phyloP scores from a whole-genome alignment of 2,888 invertebrate species.

The Drosophila mayaguana region DNA sequence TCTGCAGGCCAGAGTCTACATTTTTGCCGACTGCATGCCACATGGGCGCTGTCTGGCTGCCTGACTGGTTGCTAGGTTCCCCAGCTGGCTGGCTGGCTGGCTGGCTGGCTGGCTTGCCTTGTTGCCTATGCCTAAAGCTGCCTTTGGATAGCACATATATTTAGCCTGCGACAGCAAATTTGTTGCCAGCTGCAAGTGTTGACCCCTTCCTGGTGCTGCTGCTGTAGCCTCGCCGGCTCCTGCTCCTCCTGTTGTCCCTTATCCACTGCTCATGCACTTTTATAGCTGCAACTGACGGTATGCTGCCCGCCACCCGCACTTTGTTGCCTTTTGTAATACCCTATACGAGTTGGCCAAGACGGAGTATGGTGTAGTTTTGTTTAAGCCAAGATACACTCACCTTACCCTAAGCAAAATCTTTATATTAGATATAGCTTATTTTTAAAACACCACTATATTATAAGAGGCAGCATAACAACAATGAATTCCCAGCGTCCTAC shows the following conservation, averaged over 20 bases:
- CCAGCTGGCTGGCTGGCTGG: background rate
- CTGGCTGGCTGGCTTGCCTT: too few species aligned
- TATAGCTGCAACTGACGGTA: conserved; percentile 31
- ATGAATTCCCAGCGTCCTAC: too few species aligned
- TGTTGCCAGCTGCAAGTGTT: conserved; percentile 52
- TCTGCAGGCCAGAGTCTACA: conserved; percentile 7
- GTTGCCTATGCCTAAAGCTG: conserved; percentile 46
- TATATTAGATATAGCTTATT: too few species aligned
- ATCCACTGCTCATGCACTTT: conserved; percentile 6
- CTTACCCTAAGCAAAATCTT: too few species aligned
- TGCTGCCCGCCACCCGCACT: conserved; percentile 14
- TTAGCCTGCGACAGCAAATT: conserved; percentile 67
- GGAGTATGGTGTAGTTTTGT: too few species aligned
- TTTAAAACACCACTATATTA: too few species aligned
- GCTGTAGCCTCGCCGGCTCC: background rate
- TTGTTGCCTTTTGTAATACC: conserved; percentile 22
- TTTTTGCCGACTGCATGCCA: conserved; percentile 14
- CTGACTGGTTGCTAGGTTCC: conserved; percentile 12
- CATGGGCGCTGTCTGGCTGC: conserved; percentile 4
- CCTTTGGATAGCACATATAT: conserved; percentile 63
- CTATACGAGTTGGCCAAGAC: background rate
- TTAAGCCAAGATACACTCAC: too few species aligned
- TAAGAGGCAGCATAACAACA: too few species aligned
- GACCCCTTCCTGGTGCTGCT: conserved; percentile 1
- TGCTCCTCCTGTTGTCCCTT: background rate